These are phyloP conservation scores for Euclidia mi DNA, from an alignment of 2,888 invertebrate species.

Conservation along the genomic window DNA sequence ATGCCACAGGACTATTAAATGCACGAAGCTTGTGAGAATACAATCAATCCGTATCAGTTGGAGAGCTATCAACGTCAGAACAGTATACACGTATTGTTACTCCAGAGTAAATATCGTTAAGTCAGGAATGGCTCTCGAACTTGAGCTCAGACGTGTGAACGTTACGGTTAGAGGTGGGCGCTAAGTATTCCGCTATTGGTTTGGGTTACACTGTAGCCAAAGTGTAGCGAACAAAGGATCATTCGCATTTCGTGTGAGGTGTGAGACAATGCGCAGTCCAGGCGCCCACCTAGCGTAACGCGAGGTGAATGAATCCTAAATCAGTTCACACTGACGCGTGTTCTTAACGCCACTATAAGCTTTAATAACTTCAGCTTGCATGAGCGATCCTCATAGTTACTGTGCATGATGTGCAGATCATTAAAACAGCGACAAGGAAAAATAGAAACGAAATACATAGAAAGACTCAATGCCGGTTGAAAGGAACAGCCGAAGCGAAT, in stretches of 20 bases:
- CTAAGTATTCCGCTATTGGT: conserved; percentile 78
- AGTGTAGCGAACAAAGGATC: conserved; percentile 85
- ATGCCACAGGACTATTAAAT: conserved; percentile 36
- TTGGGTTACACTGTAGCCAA: conserved; percentile 79
- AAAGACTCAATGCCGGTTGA: conserved; percentile 36
- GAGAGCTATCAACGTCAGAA: conserved; percentile 71
- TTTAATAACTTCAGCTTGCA: conserved; percentile 45
- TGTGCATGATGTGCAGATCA: conserved; percentile 37
- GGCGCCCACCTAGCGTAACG: conserved; percentile 80
- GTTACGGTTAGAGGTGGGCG: conserved; percentile 78
- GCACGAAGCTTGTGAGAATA: conserved; percentile 36
- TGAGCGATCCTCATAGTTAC: conserved; percentile 36
- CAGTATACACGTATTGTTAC: conserved; percentile 71
- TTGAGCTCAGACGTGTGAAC: conserved; percentile 70
- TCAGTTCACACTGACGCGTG: conserved; percentile 72
- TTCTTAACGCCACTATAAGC: conserved; percentile 53
- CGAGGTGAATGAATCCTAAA: conserved; percentile 86
- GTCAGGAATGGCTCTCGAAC: conserved; percentile 67
- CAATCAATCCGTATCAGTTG: conserved; percentile 58
- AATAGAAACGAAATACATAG: conserved; percentile 44
- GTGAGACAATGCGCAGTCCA: conserved; percentile 83
- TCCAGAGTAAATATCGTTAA: conserved; percentile 77
- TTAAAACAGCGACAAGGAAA: conserved; percentile 48
- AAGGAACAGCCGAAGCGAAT: conserved; percentile 58
- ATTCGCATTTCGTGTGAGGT: conserved; percentile 76